A percentile compares a stretch with the other conserved stretches of the same genome.
These are phyloP conservation scores for Eupithecia insigniata DNA, from an alignment of 2,888 invertebrate species.

Conservation along the genomic window DNA sequence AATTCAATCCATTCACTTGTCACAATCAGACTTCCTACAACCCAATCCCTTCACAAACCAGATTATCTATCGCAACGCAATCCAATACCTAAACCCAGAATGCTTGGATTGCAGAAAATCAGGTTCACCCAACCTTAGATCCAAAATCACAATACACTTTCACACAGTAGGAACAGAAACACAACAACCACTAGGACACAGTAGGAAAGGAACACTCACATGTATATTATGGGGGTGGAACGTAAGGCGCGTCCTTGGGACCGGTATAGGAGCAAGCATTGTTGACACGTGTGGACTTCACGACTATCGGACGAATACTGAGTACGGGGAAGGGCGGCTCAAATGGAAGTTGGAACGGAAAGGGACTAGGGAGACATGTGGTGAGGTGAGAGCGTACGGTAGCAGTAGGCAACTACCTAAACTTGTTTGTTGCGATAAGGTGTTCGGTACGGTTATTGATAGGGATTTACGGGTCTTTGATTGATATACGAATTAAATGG, in stretches of 20 bases:
- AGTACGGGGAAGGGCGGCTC: constrained; percentile 18
- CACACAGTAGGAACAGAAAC: constrained; percentile 11
- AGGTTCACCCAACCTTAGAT: constrained; percentile 63
- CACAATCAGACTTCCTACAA: constrained; percentile 29
- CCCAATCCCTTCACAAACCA: constrained; percentile 30
- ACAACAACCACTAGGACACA: not conserved
- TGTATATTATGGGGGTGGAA: constrained; percentile 78
- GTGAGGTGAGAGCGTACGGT: constrained; percentile 16
- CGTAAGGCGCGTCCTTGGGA: constrained; percentile 73
- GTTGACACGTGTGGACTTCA: constrained; percentile 57
- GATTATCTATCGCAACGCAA: constrained; percentile 31
- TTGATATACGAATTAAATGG: not conserved
- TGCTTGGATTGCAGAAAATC: constrained; percentile 74
- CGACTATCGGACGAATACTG: constrained; percentile 49
- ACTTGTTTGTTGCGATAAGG: constrained; percentile 36
- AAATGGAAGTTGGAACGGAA: constrained; percentile 19
- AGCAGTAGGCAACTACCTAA: constrained; percentile 12
- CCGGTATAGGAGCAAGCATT: constrained; percentile 69
- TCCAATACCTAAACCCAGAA: constrained; percentile 58
- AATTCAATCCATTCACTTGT: constrained; percentile 12
- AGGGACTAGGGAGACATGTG: constrained; percentile 18
- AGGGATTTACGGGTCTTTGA: constrained; percentile 11
- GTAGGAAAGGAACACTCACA: constrained; percentile 59
- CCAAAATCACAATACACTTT: constrained; percentile 24
- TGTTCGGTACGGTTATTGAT: constrained; percentile 25